These are phyloP conservation scores for Arctopsyche grandis DNA, from an alignment of 1,140 invertebrate genomes.

Conservation along the genomic window DNA sequence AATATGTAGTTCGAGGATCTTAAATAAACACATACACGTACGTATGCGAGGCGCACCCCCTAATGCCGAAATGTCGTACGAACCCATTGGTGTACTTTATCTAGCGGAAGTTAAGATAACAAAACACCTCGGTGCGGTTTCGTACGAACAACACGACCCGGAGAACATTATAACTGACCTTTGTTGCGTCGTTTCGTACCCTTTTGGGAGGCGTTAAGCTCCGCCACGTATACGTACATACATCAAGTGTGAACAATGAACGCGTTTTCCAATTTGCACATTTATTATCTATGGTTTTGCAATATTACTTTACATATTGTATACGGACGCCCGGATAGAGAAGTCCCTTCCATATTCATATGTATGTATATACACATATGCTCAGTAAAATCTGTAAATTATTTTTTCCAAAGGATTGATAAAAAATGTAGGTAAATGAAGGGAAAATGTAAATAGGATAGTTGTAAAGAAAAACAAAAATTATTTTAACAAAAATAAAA, in stretches of 20 bases:
- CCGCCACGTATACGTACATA: background rate
- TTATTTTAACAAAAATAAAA: too few species aligned
- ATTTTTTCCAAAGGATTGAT: too few species aligned
- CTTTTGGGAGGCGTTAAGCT: conserved; percentile 10
- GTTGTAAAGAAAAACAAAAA: too few species aligned
- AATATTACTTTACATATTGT: too few species aligned
- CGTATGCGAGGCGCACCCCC: background rate
- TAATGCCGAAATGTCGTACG: background rate
- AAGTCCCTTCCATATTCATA: too few species aligned
- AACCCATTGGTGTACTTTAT: conserved; percentile 17
- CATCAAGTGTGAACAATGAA: background rate
- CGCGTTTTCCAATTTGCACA: background rate
- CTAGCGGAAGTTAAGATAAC: conserved; percentile 38
- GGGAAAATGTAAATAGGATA: too few species aligned
- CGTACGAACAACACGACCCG: conserved; percentile 1
- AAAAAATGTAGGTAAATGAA: too few species aligned
- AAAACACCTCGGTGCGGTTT: conserved; percentile 32
- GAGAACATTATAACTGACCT: conserved; percentile 23
- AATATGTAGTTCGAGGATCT: conserved; percentile 19
- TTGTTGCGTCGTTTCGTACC: conserved; percentile 7
- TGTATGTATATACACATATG: too few species aligned
- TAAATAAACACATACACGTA: conserved; percentile 19
- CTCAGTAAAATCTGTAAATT: too few species aligned
- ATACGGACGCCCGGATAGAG: too few species aligned
- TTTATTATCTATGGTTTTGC: too few species aligned